Evolutionary conservation across 2,888 invertebrate genomes (phyloP), one percentile per base, ranked within the genome.

Genomic region (Cheilosia pagana): DNA sequence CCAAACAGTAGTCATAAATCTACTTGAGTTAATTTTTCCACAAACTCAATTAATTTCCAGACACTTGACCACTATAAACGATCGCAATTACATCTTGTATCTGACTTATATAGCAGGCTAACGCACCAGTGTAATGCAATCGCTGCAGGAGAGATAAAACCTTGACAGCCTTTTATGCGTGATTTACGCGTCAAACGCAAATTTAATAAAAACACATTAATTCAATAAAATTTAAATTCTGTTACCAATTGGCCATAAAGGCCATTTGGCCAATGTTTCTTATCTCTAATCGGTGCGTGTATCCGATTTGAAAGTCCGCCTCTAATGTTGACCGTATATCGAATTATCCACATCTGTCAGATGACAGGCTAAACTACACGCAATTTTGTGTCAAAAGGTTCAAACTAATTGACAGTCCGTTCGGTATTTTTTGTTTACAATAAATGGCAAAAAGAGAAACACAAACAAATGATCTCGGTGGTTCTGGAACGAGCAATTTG

Each of bases 331-430:
- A 12, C 19, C 78, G 28, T 59, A 28, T 8, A 74, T 74, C 78
- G n/a, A 68, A 83, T 63, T 74, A 59, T 45, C 55, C 25, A 50
- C 68, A 70, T 74, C 68, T 78, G 68, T 78, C 63, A 74, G 39
- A 35, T 48, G 60, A 67, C 65, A 59, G 50, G 21, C 53, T 35
- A 67, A 43, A 39, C 28, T 41, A 41, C 55, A 55, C 25, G 72
- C 55, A 55, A 12, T 68, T 43, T 60, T 39, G 21, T 14, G 67
- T 62, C 72, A 71, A 60, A 72, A 72, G 31, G 45, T 55, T 55
- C 21, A 65, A 41, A 41, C 74, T 83, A 78, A 83, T 78, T 79
- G 74, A 63, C 74, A 68, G 55, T 74, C 63, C 12, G 63, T 43
- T 1, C 41, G 53, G 10, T 28, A n/a, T 4, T 41, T 41, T 62